These are phyloP conservation scores for Pangasius sanitwongsei DNA, from an alignment of 2,797 vertebrate genomes.

Conservation along the genomic window DNA sequence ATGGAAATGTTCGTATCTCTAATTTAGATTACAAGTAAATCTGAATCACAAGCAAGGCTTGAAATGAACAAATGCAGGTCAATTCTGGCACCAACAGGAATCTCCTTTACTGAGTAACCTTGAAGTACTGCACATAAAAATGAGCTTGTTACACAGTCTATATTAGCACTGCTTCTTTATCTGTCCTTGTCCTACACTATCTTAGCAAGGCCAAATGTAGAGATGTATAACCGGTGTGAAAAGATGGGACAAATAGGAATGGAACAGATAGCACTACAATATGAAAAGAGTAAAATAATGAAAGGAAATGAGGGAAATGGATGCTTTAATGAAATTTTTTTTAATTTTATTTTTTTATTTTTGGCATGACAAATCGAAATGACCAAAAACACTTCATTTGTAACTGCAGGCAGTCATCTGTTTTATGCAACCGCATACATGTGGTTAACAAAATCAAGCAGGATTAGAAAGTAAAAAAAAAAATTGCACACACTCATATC, in stretches of 20 bases:
- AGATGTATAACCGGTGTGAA: neutral
- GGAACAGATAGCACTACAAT: neutral
- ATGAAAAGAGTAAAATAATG: neutral
- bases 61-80: neutral
- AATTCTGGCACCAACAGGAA: neutral
- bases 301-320: neutral
- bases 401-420: too few relatives aligned
- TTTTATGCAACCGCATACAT: neutral
- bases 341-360: too few relatives aligned
- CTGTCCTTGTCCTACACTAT: neutral
- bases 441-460: too few relatives aligned
- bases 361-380: neutral
- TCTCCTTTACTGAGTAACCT: neutral
- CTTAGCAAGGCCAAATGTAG: neutral
- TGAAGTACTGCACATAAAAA: neutral
- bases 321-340: neutral
- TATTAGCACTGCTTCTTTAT: neutral
- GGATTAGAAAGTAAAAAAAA: too few relatives aligned
- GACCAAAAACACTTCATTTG: too few relatives aligned
- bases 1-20: neutral
- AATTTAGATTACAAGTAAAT: neutral
- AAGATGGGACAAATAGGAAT: neutral
- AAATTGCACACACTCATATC: too few relatives aligned
- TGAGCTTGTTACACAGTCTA: neutral
- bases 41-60: neutral